Conservation (phyloP, 1,140 invertebrate species). For the Eumeta japonica region DNA sequence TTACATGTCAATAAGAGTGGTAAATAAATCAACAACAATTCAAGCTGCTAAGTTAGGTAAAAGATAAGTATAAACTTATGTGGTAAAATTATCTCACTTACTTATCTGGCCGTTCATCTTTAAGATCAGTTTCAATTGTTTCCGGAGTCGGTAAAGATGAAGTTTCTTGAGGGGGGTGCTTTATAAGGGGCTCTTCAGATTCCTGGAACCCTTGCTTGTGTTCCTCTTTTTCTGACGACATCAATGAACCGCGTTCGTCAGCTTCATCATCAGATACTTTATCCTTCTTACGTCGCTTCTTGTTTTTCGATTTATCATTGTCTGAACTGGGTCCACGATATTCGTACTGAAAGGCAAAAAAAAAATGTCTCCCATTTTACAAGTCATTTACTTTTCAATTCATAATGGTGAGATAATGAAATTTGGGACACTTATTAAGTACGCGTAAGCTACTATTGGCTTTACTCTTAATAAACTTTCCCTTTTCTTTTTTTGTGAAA, state of each 20-base stretch:
- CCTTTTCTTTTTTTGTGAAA: no score
- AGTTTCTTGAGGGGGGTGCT: not conserved
- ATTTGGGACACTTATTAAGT: not conserved
- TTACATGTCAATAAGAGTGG: no score
- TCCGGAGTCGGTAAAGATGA: not conserved
- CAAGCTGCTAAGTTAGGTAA: no score
- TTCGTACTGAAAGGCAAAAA: slow-evolving; percentile 64
- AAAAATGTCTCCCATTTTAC: not conserved
- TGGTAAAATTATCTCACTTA: no score
- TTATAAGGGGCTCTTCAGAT: slow-evolving; percentile 1
- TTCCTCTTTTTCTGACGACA: no score
- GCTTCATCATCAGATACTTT: slow-evolving; percentile 73
- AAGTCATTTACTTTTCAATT: not conserved
- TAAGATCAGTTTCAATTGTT: no score
- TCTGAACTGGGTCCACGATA: slow-evolving; percentile 64
- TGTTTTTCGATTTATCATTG: slow-evolving; percentile 54
- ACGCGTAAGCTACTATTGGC: not conserved
- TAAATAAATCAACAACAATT: no score
- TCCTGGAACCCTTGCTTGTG: not conserved
- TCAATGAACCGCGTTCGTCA: slow-evolving; percentile 38
- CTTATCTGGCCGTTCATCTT: no score
- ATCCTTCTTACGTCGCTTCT: slow-evolving; percentile 79
- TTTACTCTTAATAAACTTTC: no score
- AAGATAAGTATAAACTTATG: no score
- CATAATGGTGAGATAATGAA: not conserved